phyloP scores from a whole-genome alignment of 2,888 invertebrate genomes.

The Arge pagana region DNA sequence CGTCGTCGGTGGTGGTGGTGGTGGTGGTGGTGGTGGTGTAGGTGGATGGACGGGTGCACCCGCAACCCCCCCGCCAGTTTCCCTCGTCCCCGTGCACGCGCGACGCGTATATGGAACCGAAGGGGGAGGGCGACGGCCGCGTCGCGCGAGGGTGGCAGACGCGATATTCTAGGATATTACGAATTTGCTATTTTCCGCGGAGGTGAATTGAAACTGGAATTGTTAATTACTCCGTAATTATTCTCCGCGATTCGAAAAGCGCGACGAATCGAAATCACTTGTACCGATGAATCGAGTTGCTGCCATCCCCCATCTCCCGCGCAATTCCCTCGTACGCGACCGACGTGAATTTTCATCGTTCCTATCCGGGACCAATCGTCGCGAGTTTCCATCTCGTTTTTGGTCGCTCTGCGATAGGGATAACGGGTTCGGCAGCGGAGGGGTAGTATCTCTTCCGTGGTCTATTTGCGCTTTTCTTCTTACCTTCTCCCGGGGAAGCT shows the following conservation, averaged over 20 bases:
- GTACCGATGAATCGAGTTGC: too few relatives aligned
- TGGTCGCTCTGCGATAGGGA: too few relatives aligned
- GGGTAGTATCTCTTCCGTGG: too few relatives aligned
- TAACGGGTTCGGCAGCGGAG: too few relatives aligned
- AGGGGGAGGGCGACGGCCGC: conserved; percentile 28
- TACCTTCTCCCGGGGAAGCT: too few relatives aligned
- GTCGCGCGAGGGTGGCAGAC: conserved; percentile 23
- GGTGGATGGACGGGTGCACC: background rate
- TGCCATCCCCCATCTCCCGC: too few relatives aligned
- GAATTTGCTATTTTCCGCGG: conserved; percentile 58
- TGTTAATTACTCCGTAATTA: conserved; percentile 58
- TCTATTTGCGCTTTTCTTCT: too few relatives aligned
- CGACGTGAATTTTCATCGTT: too few relatives aligned
- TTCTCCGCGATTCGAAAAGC: conserved; percentile 51
- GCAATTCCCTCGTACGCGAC: too few relatives aligned
- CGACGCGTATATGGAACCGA: background rate
- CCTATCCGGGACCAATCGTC: too few relatives aligned
- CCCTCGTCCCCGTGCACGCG: conserved; percentile 26
- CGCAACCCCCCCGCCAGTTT: conserved; percentile 4
- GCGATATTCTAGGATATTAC: conserved; percentile 59
- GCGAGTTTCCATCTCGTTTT: too few relatives aligned
- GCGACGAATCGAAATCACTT: conserved; percentile 53
- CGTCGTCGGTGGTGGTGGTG: conserved; percentile 7
- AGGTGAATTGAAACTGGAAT: conserved; percentile 57
- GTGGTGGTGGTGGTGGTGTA: conserved; percentile 14